phyloP scores from a whole-genome alignment of 2,888 invertebrate species.

The Ecdyonurus torrentis region DNA sequence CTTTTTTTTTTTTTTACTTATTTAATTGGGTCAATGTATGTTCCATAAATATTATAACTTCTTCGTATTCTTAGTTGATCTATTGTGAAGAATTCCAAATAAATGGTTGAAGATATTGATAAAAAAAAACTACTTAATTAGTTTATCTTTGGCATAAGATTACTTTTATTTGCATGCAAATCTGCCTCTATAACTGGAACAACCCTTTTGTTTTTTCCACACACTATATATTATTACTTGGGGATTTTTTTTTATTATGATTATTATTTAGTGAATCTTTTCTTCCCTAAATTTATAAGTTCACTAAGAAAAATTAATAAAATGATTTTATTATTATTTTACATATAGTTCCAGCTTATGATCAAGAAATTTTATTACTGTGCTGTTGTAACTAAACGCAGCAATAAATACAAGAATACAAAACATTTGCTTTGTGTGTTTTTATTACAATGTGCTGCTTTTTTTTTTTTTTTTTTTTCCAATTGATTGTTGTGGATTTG shows the following conservation, averaged over 20 bases:
- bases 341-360: not conserved
- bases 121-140: no score
- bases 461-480: not conserved
- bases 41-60: no score
- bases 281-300: not conserved
- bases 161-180: not conserved
- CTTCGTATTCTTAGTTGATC: no score
- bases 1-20: no score
- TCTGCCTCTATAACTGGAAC: not conserved
- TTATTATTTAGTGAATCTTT: not conserved
- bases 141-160: no score
- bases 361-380: not conserved
- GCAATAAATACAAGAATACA: not conserved
- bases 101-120: no score
- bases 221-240: not conserved
- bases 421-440: not conserved
- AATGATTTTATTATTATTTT: no score
- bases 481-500: conserved; percentile 21
- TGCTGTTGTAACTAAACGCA: not conserved
- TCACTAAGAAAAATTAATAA: not conserved
- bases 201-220: not conserved
- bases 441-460: not conserved
- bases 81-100: no score
- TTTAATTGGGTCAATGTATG: no score
- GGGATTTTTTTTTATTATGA: not conserved